Conservation (phyloP, 2,113 vertebrate species). For the Misgurnus anguillicaudatus region DNA sequence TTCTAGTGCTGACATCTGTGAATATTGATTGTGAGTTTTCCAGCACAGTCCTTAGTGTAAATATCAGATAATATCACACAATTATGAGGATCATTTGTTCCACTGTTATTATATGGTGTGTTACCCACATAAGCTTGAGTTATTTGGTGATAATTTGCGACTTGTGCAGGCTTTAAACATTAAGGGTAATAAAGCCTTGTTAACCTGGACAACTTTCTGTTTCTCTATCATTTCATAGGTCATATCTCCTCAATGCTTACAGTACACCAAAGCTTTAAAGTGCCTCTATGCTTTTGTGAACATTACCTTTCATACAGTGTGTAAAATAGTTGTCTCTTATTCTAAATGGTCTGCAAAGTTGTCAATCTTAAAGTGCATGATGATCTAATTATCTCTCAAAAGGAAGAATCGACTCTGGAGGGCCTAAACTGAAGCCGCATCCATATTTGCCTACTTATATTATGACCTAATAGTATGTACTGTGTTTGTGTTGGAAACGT, state of each 20-base stretch:
- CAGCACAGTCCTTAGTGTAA: slow-evolving; percentile 31
- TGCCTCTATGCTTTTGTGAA: too few relatives aligned
- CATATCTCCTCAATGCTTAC: neutral
- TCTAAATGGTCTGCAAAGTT: too few relatives aligned
- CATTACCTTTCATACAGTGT: too few relatives aligned
- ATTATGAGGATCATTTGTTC: slow-evolving; percentile 61
- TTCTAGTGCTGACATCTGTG: neutral
- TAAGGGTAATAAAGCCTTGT: slow-evolving; percentile 2
- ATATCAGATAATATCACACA: slow-evolving; percentile 53
- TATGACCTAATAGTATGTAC: too few relatives aligned
- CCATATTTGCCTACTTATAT: too few relatives aligned
- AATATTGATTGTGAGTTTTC: slow-evolving; percentile 29
- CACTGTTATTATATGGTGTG: slow-evolving; percentile 40
- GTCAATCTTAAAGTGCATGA: too few relatives aligned
- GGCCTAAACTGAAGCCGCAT: too few relatives aligned
- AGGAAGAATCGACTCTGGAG: too few relatives aligned
- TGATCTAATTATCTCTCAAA: too few relatives aligned
- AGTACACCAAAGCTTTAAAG: neutral
- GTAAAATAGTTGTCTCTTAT: too few relatives aligned
- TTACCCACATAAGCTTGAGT: slow-evolving; percentile 35
- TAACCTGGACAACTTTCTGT: neutral
- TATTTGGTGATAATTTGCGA: slow-evolving; percentile 15
- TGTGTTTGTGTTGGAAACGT: too few relatives aligned
- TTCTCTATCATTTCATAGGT: slow-evolving; percentile 19
- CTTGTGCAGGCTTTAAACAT: slow-evolving; percentile 8